Base-by-base conservation (phyloP, 2,113 vertebrate species). In the Anoplopoma fimbria region DNA sequence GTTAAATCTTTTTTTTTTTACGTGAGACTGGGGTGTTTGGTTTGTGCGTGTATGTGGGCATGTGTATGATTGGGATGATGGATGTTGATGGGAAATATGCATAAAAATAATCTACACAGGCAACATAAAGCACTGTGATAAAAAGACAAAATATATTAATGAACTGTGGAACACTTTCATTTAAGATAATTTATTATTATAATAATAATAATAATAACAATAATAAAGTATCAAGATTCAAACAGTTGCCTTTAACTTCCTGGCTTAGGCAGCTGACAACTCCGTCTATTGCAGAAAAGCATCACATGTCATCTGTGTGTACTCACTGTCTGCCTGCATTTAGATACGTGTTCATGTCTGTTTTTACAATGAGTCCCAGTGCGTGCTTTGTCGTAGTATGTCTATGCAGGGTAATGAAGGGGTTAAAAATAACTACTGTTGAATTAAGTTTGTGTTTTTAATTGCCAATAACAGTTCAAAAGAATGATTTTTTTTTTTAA, bases 391-490 rank as follows among this genome's bases (percentile, higher is more conserved):
- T 83, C 69, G 42, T 86, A 36, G 62, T 78, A 27, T 34, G 82
- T 89, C 84, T 87, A 80, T 89, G 75, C 83, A 87, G 89, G 79
- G 34, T 51, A 75, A 61, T 31, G 31, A 83, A 34, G 10, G 38
- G 69, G 64, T 79, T 36, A 68, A 34, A 42, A 64, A 61, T 33
- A 81, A 88, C 74, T 65, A 83, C 79, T 71, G 62, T 71, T 63
- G 33, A 88, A 83, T 84, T 82, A 36, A 80, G 62, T 74, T 53
- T 86, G 61, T 87, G 85, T 94, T 92, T 94, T 87, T 92, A n/a
- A 82, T 84, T 82, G 40, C 84, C 15, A 21, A 76, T 71, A 79
- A 79, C 68, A 72, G 57, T n/a, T n/a, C n/a, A n/a, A n/a, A n/a
- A n/a, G n/a, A n/a, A n/a, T n/a, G n/a, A n/a, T n/a, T n/a, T n/a